Conservation (phyloP, 1,140 invertebrate genomes). For the Dufourea novaeangliae region DNA sequence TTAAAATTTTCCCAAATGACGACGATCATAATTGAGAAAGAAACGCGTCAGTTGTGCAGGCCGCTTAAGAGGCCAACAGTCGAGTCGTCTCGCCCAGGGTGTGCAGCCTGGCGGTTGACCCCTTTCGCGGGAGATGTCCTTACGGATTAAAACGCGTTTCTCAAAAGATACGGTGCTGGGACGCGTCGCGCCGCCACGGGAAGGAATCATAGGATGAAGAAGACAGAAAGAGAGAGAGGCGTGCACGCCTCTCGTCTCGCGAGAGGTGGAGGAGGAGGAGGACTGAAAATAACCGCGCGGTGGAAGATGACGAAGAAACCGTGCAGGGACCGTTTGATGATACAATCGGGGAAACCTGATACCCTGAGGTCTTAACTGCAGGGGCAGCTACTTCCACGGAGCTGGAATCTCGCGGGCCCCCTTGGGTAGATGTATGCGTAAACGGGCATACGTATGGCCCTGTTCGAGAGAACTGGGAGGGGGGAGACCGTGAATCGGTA, state of each 20-base stretch:
- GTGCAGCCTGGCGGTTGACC: conserved; percentile 42
- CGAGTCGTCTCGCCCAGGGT: conserved; percentile 21
- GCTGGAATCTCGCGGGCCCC: conserved; percentile 57
- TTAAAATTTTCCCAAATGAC: too few relatives aligned
- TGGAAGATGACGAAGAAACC: conserved; percentile 60
- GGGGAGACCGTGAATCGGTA: conserved; percentile 41
- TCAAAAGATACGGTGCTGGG: conserved; percentile 41
- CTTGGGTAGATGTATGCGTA: conserved; percentile 31
- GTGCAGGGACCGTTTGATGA: conserved; percentile 59
- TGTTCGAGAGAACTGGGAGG: conserved; percentile 41
- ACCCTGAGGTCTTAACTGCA: conserved; percentile 66
- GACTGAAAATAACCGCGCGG: conserved; percentile 37
- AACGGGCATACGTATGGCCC: conserved; percentile 50
- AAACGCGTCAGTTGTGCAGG: background rate
- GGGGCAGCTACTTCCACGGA: conserved; percentile 65
- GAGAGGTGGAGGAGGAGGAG: conserved; percentile 21
- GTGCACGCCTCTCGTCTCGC: conserved; percentile 18
- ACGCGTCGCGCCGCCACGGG: conserved; percentile 17
- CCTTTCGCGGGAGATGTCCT: conserved; percentile 53
- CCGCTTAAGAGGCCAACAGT: background rate
- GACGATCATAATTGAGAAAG: too few relatives aligned
- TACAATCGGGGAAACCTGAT: conserved; percentile 69
- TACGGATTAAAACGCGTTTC: conserved; percentile 56
- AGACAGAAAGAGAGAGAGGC: background rate
- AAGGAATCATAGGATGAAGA: conserved; percentile 28